Base-by-base conservation (phyloP, 2,797 vertebrate species). In the Tenualosa thibaudeaui region DNA sequence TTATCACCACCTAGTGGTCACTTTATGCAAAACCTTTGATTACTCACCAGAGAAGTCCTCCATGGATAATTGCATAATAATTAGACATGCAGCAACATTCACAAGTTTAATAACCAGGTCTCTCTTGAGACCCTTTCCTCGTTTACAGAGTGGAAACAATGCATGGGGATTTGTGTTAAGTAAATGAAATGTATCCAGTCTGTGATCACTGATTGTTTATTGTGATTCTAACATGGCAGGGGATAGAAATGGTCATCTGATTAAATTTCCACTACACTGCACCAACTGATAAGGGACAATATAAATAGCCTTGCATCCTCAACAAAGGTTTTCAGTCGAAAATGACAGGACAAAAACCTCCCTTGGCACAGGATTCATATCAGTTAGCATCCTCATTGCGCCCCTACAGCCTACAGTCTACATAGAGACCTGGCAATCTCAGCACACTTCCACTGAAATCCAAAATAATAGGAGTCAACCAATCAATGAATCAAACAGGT, bases 31-130 rank as follows among this genome's bases (percentile, higher is more conserved):
- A 43, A 19, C 40, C 71, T 17, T 40, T 78, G 71, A 78, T 78
- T 78, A 46, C 71, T 78, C 71, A 78, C 37, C 71, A 78, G 13
- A 40, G 71, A 46, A 78, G 15, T 40, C 40, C 40, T 78, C 71
- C 71, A 46, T 19, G 40, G 71, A 17, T 78, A 78, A 78, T 78
- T 78, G 71, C 71, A 78, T 78, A 78, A 78, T 78, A 78, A 75
- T 75, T 75, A 75, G 68, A 75, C 68, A 75, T 75, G 68, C 31
- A 3, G 68, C 62, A 78, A 78, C 71, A 78, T 78, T 78, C 71
- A 78, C 22, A 40, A 78, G 71, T 19, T 78, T 78, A 78, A 78
- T 78, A 78, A 78, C 71, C 8, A 46, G 71, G 37, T 78, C 71
- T 43, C 71, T 43, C 71, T 43, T 43, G 71, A 46, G 71, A 78